These are phyloP conservation scores for Psephotus haematonotus DNA, from an alignment of 2,113 vertebrate species.

Conservation along the genomic window DNA sequence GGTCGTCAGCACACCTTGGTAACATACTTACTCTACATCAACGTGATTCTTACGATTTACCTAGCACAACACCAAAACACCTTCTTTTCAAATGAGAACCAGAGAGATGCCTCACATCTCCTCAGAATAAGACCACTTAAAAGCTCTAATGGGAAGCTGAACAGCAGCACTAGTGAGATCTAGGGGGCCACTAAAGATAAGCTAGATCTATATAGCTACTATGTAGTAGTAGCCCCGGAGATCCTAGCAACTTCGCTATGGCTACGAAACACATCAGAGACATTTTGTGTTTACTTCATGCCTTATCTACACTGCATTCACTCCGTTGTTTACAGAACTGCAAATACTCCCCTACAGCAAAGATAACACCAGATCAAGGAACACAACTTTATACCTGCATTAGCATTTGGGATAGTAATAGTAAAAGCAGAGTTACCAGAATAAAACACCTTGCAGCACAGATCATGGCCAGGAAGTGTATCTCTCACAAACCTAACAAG, in stretches of 20 bases:
- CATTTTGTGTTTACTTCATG: background rate
- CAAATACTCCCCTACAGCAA: background rate
- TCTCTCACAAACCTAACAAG: background rate
- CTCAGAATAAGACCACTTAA: background rate
- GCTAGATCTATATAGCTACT: background rate
- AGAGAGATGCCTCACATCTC: background rate
- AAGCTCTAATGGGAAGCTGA: background rate
- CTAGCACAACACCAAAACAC: background rate
- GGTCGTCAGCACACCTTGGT: background rate
- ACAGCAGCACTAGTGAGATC: background rate
- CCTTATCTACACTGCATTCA: background rate
- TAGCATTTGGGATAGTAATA: background rate
- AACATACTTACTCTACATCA: background rate
- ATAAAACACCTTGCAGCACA: background rate
- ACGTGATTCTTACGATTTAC: background rate
- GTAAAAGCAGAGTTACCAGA: background rate
- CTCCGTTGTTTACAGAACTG: background rate
- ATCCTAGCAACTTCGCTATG: background rate
- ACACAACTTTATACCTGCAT: background rate
- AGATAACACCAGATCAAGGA: background rate
- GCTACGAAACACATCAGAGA: background rate
- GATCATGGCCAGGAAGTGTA: background rate
- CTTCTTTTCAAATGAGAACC: background rate
- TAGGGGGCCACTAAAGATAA: background rate
- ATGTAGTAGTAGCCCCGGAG: background rate